Evolutionary conservation across 2,888 invertebrate species (phyloP).

Genomic region (Caenorhabditis angaria): DNA sequence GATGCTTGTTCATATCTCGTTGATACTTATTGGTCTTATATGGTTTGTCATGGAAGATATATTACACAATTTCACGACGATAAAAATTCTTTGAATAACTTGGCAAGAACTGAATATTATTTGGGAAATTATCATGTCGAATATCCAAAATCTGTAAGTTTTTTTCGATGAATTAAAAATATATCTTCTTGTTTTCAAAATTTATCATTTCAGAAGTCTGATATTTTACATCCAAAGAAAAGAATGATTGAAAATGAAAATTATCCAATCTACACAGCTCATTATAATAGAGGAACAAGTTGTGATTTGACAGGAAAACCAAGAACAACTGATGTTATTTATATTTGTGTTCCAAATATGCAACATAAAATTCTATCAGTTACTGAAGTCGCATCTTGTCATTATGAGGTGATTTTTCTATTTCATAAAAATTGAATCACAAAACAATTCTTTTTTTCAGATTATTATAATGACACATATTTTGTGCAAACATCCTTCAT

Average conservation of each 20-base stretch:
- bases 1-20: constrained; percentile 57
- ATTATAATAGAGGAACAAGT: constrained; percentile 85
- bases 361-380: constrained; percentile 40
- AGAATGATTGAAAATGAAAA: constrained; percentile 82
- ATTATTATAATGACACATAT: constrained; percentile 86
- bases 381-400: constrained; percentile 80
- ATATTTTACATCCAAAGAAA: constrained; percentile 60
- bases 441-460: constrained; percentile 75
- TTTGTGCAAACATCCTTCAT: constrained; percentile 89
- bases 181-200: too few relatives aligned
- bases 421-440: not conserved
- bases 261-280: constrained; percentile 84
- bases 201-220: constrained; percentile 37
- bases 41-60: constrained; percentile 74
- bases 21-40: constrained; percentile 74
- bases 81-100: constrained; percentile 78
- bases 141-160: constrained; percentile 32
- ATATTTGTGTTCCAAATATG: constrained; percentile 63
- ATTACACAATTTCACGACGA: constrained; percentile 95
- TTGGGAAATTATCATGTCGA: constrained; percentile 64
- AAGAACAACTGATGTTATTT: constrained; percentile 59
- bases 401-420: constrained; percentile 83
- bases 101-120: constrained; percentile 61
- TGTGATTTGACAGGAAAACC: constrained; percentile 85
- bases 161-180: not conserved